phyloP scores from a whole-genome alignment of 2,888 invertebrate genomes.

The Drosophila melanosoma region DNA sequence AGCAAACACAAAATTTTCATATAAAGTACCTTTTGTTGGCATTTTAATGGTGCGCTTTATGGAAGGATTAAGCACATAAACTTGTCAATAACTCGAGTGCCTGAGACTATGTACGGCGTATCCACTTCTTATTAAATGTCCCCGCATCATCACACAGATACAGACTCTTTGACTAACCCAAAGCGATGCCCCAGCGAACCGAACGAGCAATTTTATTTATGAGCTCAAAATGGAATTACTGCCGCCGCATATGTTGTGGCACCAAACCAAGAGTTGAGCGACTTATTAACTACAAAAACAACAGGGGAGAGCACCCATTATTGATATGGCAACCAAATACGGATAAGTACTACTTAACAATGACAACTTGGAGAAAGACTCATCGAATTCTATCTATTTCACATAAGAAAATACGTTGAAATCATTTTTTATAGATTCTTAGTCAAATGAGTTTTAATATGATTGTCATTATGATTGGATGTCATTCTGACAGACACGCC shows the following conservation, averaged over 20 bases:
- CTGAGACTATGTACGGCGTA: slow-evolving; percentile 55
- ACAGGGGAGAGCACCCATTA: slow-evolving; percentile 45
- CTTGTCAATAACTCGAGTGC: slow-evolving; percentile 83
- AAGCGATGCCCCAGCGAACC: slow-evolving; percentile 20
- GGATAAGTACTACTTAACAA: slow-evolving; percentile 24
- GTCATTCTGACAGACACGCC: neutral
- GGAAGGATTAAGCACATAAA: slow-evolving; percentile 84
- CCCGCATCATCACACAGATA: slow-evolving; percentile 54
- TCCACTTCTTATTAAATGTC: slow-evolving; percentile 75
- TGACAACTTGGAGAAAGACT: slow-evolving; percentile 3
- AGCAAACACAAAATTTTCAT: slow-evolving; percentile 74
- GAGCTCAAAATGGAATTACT: slow-evolving; percentile 71
- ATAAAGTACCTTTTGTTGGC: slow-evolving; percentile 82
- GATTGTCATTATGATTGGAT: slow-evolving; percentile 28
- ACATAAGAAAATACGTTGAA: slow-evolving; percentile 30
- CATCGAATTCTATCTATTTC: slow-evolving; percentile 30
- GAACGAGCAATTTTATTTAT: slow-evolving; percentile 71
- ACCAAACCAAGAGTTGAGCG: slow-evolving; percentile 50
- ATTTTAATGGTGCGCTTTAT: slow-evolving; percentile 82
- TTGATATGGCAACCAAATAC: slow-evolving; percentile 58
- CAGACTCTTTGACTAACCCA: slow-evolving; percentile 65
- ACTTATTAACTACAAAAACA: slow-evolving; percentile 74
- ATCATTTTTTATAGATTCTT: slow-evolving; percentile 34
- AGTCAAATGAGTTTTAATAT: slow-evolving; percentile 20
- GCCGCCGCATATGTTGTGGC: slow-evolving; percentile 66